Percentiles rank a stretch among this genome's conserved stretches.
phyloP scores from a whole-genome alignment of 1,140 invertebrate species.

The Neotoxoptera formosana region DNA sequence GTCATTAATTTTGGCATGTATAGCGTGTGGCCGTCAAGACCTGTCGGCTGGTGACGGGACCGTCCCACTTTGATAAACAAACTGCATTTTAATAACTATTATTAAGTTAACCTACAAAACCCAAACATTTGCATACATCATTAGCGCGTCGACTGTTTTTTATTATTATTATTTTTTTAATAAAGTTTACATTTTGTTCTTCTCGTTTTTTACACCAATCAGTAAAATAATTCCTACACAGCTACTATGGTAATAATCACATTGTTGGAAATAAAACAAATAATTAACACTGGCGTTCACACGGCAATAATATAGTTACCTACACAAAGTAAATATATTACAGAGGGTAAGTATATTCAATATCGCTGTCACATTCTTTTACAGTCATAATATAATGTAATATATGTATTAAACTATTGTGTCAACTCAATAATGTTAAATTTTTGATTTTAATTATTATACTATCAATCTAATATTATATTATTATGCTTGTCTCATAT shows the following conservation, averaged over 20 bases:
- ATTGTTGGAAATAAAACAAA: background rate
- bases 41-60: constrained; percentile 47
- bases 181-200: background rate
- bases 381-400: background rate
- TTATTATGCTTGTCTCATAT: no score
- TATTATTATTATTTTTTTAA: background rate
- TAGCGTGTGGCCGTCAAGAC: constrained; percentile 56
- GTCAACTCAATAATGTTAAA: background rate
- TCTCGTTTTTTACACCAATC: background rate
- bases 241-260: background rate
- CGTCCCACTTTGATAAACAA: constrained; percentile 46
- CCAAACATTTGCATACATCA: constrained; percentile 52
- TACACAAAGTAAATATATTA: background rate
- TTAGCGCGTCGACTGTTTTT: constrained; percentile 41
- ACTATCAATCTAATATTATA: no score
- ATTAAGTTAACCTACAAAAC: constrained; percentile 48
- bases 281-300: background rate
- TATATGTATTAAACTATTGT: background rate
- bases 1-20: constrained; percentile 53
- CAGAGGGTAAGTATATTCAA: background rate
- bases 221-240: background rate
- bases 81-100: constrained; percentile 58
- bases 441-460: background rate
- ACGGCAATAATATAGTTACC: background rate
- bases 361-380: background rate